Evolutionary conservation across 1,140 invertebrate species (phyloP).

Genomic region (Aphidius gifuensis): DNA sequence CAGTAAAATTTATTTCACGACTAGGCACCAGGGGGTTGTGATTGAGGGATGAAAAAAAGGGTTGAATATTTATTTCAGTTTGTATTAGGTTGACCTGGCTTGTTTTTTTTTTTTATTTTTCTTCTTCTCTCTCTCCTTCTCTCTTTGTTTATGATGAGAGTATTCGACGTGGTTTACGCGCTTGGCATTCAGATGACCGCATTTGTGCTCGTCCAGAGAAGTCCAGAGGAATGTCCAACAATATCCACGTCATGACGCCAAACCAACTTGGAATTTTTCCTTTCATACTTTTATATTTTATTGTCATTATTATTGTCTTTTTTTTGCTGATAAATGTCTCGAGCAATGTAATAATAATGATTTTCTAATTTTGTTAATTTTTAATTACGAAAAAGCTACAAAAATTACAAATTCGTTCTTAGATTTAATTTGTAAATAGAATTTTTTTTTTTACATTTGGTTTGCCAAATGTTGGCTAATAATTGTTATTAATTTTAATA

Average conservation of each 20-base stretch:
- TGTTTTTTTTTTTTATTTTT: slow-evolving; percentile 23
- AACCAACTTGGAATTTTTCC: slow-evolving; percentile 44
- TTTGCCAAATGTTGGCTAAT: too few relatives aligned
- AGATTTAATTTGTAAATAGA: too few relatives aligned
- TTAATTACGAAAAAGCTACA: too few relatives aligned
- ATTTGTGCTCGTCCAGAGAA: slow-evolving; percentile 50
- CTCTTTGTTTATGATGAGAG: slow-evolving; percentile 28
- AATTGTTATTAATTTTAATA: too few relatives aligned
- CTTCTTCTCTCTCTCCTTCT: slow-evolving; percentile 18
- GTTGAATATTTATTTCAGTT: too few relatives aligned
- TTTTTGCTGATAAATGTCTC: neutral
- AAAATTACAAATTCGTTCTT: too few relatives aligned
- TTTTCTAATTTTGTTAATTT: too few relatives aligned
- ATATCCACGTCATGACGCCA: slow-evolving; percentile 48
- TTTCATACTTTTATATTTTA: slow-evolving; percentile 33
- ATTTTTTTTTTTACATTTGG: too few relatives aligned
- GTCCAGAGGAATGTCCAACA: slow-evolving; percentile 53
- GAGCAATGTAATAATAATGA: too few relatives aligned
- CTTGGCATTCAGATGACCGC: slow-evolving; percentile 53
- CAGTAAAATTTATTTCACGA: too few relatives aligned
- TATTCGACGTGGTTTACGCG: slow-evolving; percentile 53
- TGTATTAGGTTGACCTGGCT: neutral
- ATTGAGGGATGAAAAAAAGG: too few relatives aligned
- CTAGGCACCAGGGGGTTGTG: too few relatives aligned
- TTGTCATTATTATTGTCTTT: slow-evolving; percentile 29